Conservation (phyloP, 2,797 vertebrate species). For the Lophius americanus region DNA sequence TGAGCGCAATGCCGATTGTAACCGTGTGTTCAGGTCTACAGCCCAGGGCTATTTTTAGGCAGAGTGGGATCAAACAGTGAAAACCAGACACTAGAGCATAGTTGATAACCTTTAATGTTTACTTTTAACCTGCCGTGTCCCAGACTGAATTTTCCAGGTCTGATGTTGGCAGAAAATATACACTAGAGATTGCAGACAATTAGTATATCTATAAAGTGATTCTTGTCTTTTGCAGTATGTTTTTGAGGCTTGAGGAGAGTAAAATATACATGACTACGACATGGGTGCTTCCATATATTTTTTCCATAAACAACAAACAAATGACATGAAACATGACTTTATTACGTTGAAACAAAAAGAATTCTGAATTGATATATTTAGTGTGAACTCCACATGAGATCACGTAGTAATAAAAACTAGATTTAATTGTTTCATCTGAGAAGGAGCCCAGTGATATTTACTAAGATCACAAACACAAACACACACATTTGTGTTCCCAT, state of each 20-base stretch:
- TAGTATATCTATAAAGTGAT: conserved; percentile 66
- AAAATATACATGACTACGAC: conserved; percentile 73
- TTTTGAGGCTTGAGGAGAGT: conserved; percentile 67
- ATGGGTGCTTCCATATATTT: conserved; percentile 53
- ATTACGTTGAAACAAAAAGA: conserved; percentile 72
- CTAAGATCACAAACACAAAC: conserved; percentile 19
- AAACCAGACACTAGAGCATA: conserved; percentile 49
- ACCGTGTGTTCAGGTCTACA: conserved; percentile 51
- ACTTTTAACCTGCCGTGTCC: conserved; percentile 55
- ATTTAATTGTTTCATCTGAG: conserved; percentile 70
- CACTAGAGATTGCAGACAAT: conserved; percentile 54
- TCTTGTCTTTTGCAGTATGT: conserved; percentile 63
- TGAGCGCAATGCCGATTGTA: conserved; percentile 48
- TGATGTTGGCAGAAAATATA: conserved; percentile 39
- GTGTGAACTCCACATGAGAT: conserved; percentile 52
- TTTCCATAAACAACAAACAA: conserved; percentile 61
- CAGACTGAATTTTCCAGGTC: conserved; percentile 38
- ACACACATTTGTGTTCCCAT: conserved; percentile 34
- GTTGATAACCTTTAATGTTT: conserved; percentile 70
- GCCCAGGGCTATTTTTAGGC: conserved; percentile 64
- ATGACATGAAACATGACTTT: conserved; percentile 79
- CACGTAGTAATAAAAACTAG: conserved; percentile 50
- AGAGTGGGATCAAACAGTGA: conserved; percentile 65
- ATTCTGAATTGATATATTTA: conserved; percentile 66
- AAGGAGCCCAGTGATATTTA: conserved; percentile 58